phyloP scores from a whole-genome alignment of 1,140 invertebrate genomes.

The Nautilus pompilius region DNA sequence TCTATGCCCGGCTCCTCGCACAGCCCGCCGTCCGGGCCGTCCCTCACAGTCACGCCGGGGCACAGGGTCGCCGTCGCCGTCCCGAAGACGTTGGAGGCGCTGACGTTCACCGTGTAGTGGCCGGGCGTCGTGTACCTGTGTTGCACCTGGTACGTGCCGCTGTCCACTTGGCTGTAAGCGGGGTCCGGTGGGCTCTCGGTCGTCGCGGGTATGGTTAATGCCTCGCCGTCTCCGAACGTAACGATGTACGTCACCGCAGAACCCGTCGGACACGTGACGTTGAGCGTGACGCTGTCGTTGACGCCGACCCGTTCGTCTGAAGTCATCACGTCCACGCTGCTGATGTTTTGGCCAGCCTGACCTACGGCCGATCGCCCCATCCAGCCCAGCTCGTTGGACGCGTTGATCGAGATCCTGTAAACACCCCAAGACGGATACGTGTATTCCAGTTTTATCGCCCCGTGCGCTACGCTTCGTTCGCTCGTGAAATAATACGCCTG shows the following conservation, averaged over 20 bases:
- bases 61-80: conserved; percentile 28
- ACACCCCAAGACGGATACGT: conserved; percentile 44
- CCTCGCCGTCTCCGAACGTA: conserved; percentile 38
- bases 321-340: conserved; percentile 39
- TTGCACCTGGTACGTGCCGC: conserved; percentile 20
- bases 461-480: no score
- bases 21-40: conserved; percentile 3
- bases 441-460: conserved; percentile 29
- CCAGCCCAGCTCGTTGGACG: conserved; percentile 39
- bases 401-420: conserved; percentile 37
- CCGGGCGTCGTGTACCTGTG: conserved; percentile 33
- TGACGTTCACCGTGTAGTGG: conserved; percentile 27
- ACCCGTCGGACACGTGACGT: conserved; percentile 33
- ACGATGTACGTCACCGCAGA: conserved; percentile 37
- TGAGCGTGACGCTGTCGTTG: conserved; percentile 20
- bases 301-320: conserved; percentile 22
- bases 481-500: no score
- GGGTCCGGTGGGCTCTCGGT: conserved; percentile 6
- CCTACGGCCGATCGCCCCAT: conserved; percentile 22
- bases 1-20: conserved; percentile 6
- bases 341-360: conserved; percentile 49
- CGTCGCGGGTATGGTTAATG: conserved; percentile 18
- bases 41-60: conserved; percentile 34
- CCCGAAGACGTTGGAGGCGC: conserved; percentile 36
- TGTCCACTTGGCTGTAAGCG: background rate